Conservation (phyloP, 2,888 invertebrate species). For the Dysmachus trigonus region DNA sequence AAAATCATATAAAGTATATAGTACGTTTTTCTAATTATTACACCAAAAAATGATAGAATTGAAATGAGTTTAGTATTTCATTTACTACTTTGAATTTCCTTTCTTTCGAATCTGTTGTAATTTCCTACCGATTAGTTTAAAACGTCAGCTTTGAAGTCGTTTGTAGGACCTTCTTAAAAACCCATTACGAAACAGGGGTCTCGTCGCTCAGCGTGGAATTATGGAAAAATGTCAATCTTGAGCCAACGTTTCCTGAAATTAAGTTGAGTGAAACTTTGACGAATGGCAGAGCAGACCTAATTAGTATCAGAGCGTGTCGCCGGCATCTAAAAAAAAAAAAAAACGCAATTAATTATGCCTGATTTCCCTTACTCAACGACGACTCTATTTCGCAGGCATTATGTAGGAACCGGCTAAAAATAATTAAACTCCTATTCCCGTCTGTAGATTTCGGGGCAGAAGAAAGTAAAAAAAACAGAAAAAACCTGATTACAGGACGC, state of each 20-base stretch:
- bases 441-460: background rate
- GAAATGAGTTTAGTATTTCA: no score
- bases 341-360: background rate
- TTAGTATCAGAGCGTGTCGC: background rate
- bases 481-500: background rate
- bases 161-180: background rate
- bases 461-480: background rate
- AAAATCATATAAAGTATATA: no score
- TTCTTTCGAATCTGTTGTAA: no score
- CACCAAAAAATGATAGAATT: no score
- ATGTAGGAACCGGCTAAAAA: background rate
- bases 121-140: no score
- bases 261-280: background rate
- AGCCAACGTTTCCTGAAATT: background rate
- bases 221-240: background rate
- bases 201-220: background rate
- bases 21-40: no score
- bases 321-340: background rate
- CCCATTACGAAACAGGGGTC: background rate
- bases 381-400: background rate
- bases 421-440: conserved; percentile 11
- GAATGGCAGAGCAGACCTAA: background rate
- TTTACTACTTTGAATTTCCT: no score
- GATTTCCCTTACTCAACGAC: background rate
- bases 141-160: background rate